Evolutionary conservation across 2,113 vertebrate genomes (phyloP).

Genomic region (Pedetes capensis): DNA sequence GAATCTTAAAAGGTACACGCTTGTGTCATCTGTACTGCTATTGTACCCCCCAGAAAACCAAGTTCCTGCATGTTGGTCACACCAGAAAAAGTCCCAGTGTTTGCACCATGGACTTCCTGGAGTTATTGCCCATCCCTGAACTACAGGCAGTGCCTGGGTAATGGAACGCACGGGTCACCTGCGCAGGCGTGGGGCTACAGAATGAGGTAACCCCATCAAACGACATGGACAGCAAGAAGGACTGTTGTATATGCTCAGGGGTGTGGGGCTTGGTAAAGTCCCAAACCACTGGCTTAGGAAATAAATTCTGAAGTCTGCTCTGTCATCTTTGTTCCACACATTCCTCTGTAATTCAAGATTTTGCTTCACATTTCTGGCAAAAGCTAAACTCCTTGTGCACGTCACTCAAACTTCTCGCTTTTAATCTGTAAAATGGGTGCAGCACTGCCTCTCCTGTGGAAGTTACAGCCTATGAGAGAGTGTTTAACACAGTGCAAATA

Average conservation of each 20-base stretch:
- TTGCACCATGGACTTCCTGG: accelerated
- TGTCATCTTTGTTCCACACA: neutral
- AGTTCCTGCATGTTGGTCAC: neutral
- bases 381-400: neutral
- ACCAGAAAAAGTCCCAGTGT: neutral
- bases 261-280: neutral
- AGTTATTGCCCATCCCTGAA: neutral
- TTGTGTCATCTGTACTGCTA: neutral
- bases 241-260: accelerated
- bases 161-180: neutral
- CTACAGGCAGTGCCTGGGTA: neutral
- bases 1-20: neutral
- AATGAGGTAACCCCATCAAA: neutral
- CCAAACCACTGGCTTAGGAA: neutral
- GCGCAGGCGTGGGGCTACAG: neutral
- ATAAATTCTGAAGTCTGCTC: neutral
- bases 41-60: neutral
- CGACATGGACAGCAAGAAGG: accelerated
- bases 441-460: neutral
- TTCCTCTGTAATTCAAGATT: neutral
- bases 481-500: neutral
- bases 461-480: neutral
- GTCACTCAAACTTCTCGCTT: too few relatives aligned
- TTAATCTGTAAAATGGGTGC: neutral
- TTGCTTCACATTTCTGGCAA: neutral